These are phyloP conservation scores for Pharmacophagus antenor DNA, from an alignment of 2,888 invertebrate species.

Conservation along the genomic window DNA sequence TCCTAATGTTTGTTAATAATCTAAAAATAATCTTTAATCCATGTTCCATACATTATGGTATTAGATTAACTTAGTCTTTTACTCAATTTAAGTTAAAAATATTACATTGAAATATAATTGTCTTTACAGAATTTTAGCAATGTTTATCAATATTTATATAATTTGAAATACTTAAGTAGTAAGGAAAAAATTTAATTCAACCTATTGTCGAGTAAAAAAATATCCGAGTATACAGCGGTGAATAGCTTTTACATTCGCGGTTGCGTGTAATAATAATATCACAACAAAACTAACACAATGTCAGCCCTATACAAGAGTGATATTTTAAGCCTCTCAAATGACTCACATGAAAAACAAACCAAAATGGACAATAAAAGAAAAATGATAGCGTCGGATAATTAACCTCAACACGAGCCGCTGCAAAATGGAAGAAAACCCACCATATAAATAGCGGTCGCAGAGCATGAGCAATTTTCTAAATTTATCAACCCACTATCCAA, in stretches of 20 bases:
- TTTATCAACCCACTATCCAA: constrained; percentile 47
- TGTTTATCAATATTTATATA: neutral
- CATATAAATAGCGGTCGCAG: constrained; percentile 62
- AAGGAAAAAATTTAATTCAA: no score
- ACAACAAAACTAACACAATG: constrained; percentile 32
- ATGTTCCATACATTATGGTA: constrained; percentile 9
- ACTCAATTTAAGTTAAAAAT: constrained; percentile 10
- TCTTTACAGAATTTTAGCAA: neutral
- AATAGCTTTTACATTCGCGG: neutral
- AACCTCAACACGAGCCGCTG: constrained; percentile 52
- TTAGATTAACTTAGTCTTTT: neutral
- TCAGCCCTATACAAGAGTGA: constrained; percentile 36
- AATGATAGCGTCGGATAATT: constrained; percentile 73
- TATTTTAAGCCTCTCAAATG: constrained; percentile 63
- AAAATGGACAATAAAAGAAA: constrained; percentile 64
- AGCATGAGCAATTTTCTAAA: constrained; percentile 75
- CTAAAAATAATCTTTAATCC: neutral
- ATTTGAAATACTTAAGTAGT: no score
- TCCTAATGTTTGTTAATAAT: neutral
- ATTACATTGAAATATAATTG: neutral
- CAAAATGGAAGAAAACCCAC: constrained; percentile 68
- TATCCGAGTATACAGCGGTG: neutral
- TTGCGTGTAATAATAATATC: constrained; percentile 10
- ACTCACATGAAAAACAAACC: constrained; percentile 67
- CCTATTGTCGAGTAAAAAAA: no score